These are phyloP conservation scores for Hyles euphorbiae DNA, from an alignment of 1,140 invertebrate species.

Conservation along the genomic window DNA sequence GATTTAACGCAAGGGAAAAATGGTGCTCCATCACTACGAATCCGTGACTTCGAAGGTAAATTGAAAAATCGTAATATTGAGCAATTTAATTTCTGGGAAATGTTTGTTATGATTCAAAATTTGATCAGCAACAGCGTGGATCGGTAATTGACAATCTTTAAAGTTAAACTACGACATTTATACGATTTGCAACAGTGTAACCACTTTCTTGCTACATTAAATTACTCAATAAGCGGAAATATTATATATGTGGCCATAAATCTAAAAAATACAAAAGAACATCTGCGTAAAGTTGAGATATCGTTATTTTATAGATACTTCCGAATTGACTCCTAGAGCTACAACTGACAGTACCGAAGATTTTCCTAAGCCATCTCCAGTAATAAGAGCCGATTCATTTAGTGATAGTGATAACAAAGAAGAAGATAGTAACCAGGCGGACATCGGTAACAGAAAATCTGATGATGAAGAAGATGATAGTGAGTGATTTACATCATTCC, in stretches of 20 bases:
- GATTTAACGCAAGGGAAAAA: conserved; percentile 40
- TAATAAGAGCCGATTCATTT: conserved; percentile 24
- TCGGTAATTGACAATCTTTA: too few relatives aligned
- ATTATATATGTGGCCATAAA: too few relatives aligned
- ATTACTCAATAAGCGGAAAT: too few relatives aligned
- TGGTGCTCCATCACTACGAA: conserved; percentile 33
- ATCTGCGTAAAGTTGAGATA: neutral
- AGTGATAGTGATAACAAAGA: conserved; percentile 29
- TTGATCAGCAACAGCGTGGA: too few relatives aligned
- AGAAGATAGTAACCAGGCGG: conserved; percentile 15
- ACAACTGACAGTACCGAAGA: conserved; percentile 6
- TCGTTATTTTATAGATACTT: conserved; percentile 11
- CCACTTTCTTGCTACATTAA: too few relatives aligned
- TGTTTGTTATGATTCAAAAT: too few relatives aligned
- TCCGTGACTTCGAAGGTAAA: conserved; percentile 43
- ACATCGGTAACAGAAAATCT: conserved; percentile 13
- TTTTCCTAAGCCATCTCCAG: neutral
- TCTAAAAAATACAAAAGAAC: too few relatives aligned
- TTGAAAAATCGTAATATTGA: neutral
- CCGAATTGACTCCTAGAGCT: conserved; percentile 15
- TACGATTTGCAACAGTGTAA: too few relatives aligned
- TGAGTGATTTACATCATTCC: neutral
- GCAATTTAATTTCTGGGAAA: neutral
- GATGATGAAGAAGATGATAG: conserved; percentile 20
- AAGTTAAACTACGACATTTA: too few relatives aligned